These are phyloP conservation scores for Sinella curviseta DNA, from an alignment of 1,140 invertebrate species.

Conservation along the genomic window DNA sequence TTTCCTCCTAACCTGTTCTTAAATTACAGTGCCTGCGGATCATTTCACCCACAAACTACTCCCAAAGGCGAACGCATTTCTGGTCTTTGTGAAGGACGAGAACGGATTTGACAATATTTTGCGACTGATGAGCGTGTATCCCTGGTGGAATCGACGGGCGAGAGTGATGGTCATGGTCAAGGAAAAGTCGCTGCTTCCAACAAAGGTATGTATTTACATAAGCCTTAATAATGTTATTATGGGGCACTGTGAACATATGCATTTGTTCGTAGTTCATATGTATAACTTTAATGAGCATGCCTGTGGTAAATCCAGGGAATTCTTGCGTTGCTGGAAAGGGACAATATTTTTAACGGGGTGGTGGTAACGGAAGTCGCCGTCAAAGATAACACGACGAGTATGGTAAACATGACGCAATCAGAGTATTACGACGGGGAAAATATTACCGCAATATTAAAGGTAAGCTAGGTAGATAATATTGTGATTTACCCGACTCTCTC, in stretches of 20 bases:
- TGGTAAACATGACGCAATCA: too few relatives aligned
- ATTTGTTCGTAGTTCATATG: too few relatives aligned
- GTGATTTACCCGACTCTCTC: too few relatives aligned
- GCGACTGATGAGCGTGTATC: constrained; percentile 32
- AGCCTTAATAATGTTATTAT: too few relatives aligned
- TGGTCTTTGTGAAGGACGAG: constrained; percentile 46
- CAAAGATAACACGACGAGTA: background rate
- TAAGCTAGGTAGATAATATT: too few relatives aligned
- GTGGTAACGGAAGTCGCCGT: constrained; percentile 40
- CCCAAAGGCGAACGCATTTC: constrained; percentile 45
- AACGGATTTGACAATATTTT: constrained; percentile 43
- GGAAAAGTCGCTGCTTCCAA: constrained; percentile 40
- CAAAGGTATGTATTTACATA: too few relatives aligned
- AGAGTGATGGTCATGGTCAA: constrained; percentile 41
- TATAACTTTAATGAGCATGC: background rate
- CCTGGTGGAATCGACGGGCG: constrained; percentile 46
- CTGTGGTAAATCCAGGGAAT: too few relatives aligned
- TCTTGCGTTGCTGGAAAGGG: constrained; percentile 25
- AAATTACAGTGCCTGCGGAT: constrained; percentile 37
- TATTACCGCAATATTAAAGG: too few relatives aligned
- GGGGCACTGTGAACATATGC: background rate
- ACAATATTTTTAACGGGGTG: constrained; percentile 44
- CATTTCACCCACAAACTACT: constrained; percentile 42
- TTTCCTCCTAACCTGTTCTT: too few relatives aligned
- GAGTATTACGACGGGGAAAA: too few relatives aligned